These are phyloP conservation scores for Allygus modestus DNA, from an alignment of 2,888 invertebrate genomes.

Conservation along the genomic window DNA sequence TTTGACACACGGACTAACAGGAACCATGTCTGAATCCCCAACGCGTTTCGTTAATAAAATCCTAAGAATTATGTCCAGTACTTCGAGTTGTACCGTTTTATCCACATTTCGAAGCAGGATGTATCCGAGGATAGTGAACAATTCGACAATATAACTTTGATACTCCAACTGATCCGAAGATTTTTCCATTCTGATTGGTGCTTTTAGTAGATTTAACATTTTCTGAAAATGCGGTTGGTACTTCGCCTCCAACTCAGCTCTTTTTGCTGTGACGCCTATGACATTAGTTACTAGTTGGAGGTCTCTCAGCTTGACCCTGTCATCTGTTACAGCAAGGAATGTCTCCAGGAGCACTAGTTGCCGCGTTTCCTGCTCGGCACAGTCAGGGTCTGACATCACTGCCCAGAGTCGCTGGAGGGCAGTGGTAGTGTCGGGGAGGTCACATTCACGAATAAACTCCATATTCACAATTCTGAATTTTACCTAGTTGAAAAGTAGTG, in stretches of 20 bases:
- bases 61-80: slow-evolving; percentile 11
- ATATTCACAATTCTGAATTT: not conserved
- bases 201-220: not conserved
- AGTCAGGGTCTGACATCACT: not conserved
- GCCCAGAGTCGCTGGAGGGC: not conserved
- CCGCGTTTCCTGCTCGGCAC: not conserved
- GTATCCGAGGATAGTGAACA: slow-evolving; percentile 4
- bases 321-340: not conserved
- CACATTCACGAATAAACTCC: not conserved
- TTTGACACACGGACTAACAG: slow-evolving; percentile 16
- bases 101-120: not conserved
- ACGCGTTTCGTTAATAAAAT: not conserved
- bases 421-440: not conserved
- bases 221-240: not conserved
- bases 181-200: slow-evolving; percentile 25
- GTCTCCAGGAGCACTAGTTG: not conserved
- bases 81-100: not conserved
- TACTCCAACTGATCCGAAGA: slow-evolving; percentile 27
- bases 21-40: slow-evolving; percentile 15
- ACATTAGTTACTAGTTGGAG: not conserved
- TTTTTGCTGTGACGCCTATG: not conserved
- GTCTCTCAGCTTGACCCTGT: slow-evolving; percentile 3
- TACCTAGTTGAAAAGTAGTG: too few species aligned
- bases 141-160: not conserved
- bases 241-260: not conserved